Evolutionary conservation across 2,113 vertebrate genomes (phyloP), one percentile per base, ranked within the genome.

Genomic region (Arizona elegans): DNA sequence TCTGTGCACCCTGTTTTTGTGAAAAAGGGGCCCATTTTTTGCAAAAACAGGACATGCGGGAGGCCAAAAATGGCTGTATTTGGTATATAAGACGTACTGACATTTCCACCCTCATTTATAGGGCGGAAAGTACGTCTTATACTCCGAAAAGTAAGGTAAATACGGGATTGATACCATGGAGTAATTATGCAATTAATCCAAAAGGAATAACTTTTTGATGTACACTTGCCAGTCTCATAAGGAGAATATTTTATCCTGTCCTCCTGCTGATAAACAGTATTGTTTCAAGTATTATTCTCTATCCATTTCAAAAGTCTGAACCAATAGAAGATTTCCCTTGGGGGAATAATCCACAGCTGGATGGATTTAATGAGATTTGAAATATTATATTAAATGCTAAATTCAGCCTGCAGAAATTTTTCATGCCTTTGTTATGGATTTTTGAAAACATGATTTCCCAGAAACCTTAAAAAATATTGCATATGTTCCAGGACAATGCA

Each of bases 261-360:
- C 4, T 52, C 0, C 2, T 43, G 8, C 50, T 56, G 47, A 89
- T 89, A 93, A 86, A 11, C 91, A 26, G 87, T 59, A 86, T 1
- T 9, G 1, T 85, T 93, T 94, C 94, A 89, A 92, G 94, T 95
- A 95, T 86, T 90, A 95, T 90, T 55, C 90, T 62, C 0, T 43
- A 89, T 91, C 92, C 94, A 94, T 95, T 97, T 97, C 96, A 95
- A 96, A 94, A 92, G 24, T 47, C 62, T 89, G 75, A 5, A 90
- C 94, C 52, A 65, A 23, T 89, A 65, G 92, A 92, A 86, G 24
- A 38, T 33, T 92, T 95, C 94, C 95, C 94, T 50, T 19, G 92
- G 87, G 94, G 62, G 5, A 92, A 56, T 70, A 11, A 92, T 53
- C 92, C 24, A 1, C 75, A 53, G 93, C 88, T 85, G 0, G 58